phyloP scores from a whole-genome alignment of 2,888 invertebrate genomes.

The Ischnus inquisitorius region DNA sequence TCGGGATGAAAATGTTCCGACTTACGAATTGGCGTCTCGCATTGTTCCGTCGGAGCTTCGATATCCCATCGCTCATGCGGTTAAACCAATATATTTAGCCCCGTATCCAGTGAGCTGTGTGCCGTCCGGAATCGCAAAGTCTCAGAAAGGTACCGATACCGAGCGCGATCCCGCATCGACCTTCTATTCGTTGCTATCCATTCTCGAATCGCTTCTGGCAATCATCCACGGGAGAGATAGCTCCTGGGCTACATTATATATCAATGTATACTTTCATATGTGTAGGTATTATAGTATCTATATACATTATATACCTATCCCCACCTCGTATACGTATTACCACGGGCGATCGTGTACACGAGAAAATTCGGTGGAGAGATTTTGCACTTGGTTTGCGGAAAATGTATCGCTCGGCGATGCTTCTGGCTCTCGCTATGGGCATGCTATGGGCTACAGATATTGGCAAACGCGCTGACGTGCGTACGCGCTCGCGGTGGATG shows the following conservation, averaged over 20 bases:
- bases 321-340: neutral
- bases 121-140: neutral
- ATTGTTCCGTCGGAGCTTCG: neutral
- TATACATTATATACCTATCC: too few species aligned
- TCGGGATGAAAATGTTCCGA: neutral
- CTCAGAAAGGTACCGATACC: neutral
- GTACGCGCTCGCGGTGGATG: neutral
- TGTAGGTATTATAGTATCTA: too few species aligned
- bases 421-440: neutral
- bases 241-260: neutral
- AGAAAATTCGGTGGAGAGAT: conserved; percentile 10
- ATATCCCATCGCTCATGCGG: conserved; percentile 8
- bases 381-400: conserved; percentile 18
- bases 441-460: neutral
- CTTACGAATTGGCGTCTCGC: neutral
- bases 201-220: conserved; percentile 24
- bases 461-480: conserved; percentile 5
- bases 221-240: conserved; percentile 17
- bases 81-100: neutral
- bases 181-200: neutral
- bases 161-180: neutral
- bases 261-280: neutral
- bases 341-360: neutral
- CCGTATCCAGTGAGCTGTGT: neutral
- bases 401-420: conserved; percentile 8